Evolutionary conservation across 2,888 invertebrate species (phyloP), one percentile per base, ranked within the genome.

Genomic region (Eurytoma adleriae): DNA sequence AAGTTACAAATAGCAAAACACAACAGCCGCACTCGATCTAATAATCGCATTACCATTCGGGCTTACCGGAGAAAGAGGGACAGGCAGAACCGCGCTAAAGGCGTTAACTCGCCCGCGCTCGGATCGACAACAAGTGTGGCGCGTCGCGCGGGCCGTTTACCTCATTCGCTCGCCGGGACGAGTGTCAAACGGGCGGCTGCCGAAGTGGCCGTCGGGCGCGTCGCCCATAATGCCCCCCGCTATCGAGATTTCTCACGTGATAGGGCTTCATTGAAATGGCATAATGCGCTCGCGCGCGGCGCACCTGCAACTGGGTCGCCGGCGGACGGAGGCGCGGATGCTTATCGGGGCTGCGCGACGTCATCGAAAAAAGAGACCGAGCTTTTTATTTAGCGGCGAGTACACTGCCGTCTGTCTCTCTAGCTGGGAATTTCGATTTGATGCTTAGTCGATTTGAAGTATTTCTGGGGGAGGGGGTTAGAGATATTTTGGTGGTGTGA

Each of bases 241-340:
- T 57, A 70, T 79, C 69, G 64, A 69, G 79, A 79, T 79, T 70
- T 79, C 74, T 74, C 79, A 74, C 69, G 74, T 74, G 73, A 79
- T 74, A 74, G 48, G 78, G 67, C 72, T 78, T 72, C 78, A 71
- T 78, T 78, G 71, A 73, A 79, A 71, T 52, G 56, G 68, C 59
- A 68, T 68, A 76, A 66, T 64, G 66, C 73, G 56, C 54, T 13
- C 30, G 73, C 54, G 54, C 52, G 30, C 27, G 24, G 14, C 24
- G 30, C 27, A 24, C 27, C 24, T 27, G 54, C 52, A 76, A 76
- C 75, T 61, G 68, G 75, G 68, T 68, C 75, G 73, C 16, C 20
- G 7, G 70, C 18, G 40, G 10, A 0, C 40, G 40, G 10, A 40
- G 40, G 27, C 27, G 27, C 16, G 16, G 16, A 62, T 27, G 30